Evolutionary conservation across 2,113 vertebrate species (phyloP), one percentile per base, ranked within the genome.

Genomic region (Corythornis cristatus): DNA sequence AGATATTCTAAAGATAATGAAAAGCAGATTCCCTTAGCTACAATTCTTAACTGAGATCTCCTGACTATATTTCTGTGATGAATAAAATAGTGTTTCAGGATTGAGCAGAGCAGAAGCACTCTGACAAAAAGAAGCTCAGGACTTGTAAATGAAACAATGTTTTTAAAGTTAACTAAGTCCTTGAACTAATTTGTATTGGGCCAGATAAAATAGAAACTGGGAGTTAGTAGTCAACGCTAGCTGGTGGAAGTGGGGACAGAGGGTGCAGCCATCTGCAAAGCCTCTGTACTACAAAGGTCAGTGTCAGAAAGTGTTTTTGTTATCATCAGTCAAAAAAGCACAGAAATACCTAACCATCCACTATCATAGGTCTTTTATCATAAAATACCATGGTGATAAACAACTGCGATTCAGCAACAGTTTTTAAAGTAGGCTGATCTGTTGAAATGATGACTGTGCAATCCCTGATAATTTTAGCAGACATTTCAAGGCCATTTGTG

Each of bases 231-330:
- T 37, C 31, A 48, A 37, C 1, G 2, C 22, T 35, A 16, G 35
- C 16, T 60, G 45, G 35, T n/a, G 62, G 42, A 22, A 54, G 23
- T 2, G 2, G 33, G 56, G 12, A 43, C 26, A 33, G 33, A 66
- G 33, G 5, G 7, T 15, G 45, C 20, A 75, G 57, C 31, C 29
- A 37, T 9, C 73, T n/a, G 62, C 77, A 65, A 33, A 73, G 56
- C 35, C 42, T 40, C 23, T 0, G 1, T 26, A 40, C 57, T 40
- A 54, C 1, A 1, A 28, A 71, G 23, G 23, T 46, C 11, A 29
- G 23, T 2, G 21, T 31, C 42, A n/a, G 51, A 17, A 17, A 46
- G 9, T 17, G 15, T 0, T 51, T 70, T 19, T 53, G 9, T 51
- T 42, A 28, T 1, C 15, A 43, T 22, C 42, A 65, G 46, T 33